Percentiles rank a stretch among this genome's conserved stretches.
Evolutionary conservation across 2,113 vertebrate genomes (phyloP).

Genomic region (Barnardius zonarius): DNA sequence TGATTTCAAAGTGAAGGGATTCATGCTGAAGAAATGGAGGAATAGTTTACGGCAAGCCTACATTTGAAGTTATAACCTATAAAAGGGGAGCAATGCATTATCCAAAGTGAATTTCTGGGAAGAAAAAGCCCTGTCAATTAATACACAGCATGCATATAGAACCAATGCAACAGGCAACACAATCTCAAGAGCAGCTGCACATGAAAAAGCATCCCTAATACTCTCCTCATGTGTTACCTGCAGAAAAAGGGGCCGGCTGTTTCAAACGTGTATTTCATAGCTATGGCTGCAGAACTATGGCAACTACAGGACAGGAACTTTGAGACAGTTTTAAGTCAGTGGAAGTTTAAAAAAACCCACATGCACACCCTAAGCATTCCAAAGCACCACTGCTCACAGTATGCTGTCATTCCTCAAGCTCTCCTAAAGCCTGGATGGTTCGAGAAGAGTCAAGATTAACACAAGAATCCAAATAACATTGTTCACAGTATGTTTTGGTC

Average conservation of each 20-base stretch:
- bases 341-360: not conserved
- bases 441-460: not conserved
- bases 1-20: not conserved
- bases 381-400: not conserved
- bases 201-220: not conserved
- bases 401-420: not conserved
- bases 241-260: not conserved
- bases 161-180: not conserved
- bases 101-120: not conserved
- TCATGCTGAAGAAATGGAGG: not conserved
- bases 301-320: not conserved
- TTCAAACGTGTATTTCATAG: not conserved
- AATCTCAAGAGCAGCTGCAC: not conserved
- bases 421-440: not conserved
- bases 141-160: fast-evolving
- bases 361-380: not conserved
- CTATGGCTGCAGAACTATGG: not conserved
- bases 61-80: fast-evolving
- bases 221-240: not conserved
- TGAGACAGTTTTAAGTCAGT: not conserved
- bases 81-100: not conserved
- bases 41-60: not conserved
- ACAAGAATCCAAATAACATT: not conserved
- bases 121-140: not conserved
- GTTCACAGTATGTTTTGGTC: not conserved